Evolutionary conservation across 1,140 invertebrate genomes (phyloP), one percentile per base, ranked within the genome.

Genomic region (Heterodera schachtii): DNA sequence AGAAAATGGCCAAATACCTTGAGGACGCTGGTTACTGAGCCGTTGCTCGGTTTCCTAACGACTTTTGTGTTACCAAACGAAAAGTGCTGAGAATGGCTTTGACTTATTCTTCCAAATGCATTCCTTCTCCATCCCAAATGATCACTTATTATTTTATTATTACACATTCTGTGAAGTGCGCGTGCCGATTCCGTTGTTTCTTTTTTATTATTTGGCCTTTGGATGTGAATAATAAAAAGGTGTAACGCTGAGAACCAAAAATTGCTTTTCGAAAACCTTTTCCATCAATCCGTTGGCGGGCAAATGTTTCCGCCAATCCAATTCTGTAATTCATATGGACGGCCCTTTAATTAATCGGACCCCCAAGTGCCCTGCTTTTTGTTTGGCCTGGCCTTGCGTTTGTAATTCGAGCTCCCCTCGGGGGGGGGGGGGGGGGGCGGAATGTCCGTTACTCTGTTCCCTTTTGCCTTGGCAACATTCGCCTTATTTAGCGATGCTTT

Each of bases 1-100:
- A 89, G 78, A 87, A 88, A 60, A 69, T 89, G 5, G 82, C 85
- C 47, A 46, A 80, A 19, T 90, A 89, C 74, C 79, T 88, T 19
- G 31, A 44, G 8, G 66, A 81, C 19, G 76, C 76, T 21, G 88
- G 88, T 44, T 88, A 89, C 82, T 88, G 79, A 88, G 31, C 57
- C 57, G 11, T 8, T 52, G 49, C 19, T 5, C 57, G 57, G 19
- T 13, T 64, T 4, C 11, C 16, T 19, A 64, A 64, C 11, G 57
- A 19, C 5, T 64, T 52, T 52, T 52, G 49, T 64, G 57, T 19
- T 19, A 5, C 13, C 13, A 19, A 64, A 13, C 9, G 21, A 71
- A 41, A 43, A 41, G 16, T 71, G 67, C n/a, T 71, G 69, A 13
- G 6, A 46, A 71, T 21, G 69, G 31, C 11, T 71, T 71, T 71